phyloP scores from a whole-genome alignment of 2,797 vertebrate species.

The Percopsis omiscomaycus region DNA sequence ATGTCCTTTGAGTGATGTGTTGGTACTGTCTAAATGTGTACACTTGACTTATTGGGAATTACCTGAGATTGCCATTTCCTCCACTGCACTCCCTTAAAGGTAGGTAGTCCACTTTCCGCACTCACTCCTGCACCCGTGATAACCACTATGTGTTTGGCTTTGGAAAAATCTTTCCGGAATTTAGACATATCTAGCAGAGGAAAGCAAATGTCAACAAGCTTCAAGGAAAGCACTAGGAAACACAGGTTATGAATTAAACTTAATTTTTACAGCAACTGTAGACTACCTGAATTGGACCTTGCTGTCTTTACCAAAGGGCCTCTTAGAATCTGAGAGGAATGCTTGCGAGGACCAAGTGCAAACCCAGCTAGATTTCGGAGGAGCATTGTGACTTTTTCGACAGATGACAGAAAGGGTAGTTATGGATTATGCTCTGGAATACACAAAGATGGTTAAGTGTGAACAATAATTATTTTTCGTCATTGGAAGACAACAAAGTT shows the following conservation, averaged over 20 bases:
- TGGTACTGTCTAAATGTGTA: neutral
- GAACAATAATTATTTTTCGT: too few relatives aligned
- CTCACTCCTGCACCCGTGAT: constrained; percentile 93
- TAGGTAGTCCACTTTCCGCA: constrained; percentile 90
- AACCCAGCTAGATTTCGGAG: constrained; percentile 60
- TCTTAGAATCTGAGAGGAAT: constrained; percentile 48
- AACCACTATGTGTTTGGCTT: constrained; percentile 88
- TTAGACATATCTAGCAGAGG: constrained; percentile 80
- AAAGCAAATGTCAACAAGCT: neutral
- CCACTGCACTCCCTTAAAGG: constrained; percentile 92
- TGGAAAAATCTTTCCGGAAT: constrained; percentile 87
- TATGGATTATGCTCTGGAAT: neutral
- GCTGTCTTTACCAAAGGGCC: constrained; percentile 63
- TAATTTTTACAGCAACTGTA: neutral
- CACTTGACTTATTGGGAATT: constrained; percentile 10
- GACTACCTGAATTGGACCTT: constrained; percentile 82
- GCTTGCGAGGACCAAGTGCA: constrained; percentile 70
- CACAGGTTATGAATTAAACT: too few relatives aligned
- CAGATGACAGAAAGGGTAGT: constrained; percentile 2
- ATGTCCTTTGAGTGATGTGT: neutral
- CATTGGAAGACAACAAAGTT: neutral
- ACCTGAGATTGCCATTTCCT: constrained; percentile 95
- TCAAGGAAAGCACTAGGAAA: neutral
- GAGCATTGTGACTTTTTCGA: constrained; percentile 72
- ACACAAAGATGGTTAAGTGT: neutral